Evolutionary conservation across 1,140 invertebrate species (phyloP).

Genomic region (Drosophila mojavensis): DNA sequence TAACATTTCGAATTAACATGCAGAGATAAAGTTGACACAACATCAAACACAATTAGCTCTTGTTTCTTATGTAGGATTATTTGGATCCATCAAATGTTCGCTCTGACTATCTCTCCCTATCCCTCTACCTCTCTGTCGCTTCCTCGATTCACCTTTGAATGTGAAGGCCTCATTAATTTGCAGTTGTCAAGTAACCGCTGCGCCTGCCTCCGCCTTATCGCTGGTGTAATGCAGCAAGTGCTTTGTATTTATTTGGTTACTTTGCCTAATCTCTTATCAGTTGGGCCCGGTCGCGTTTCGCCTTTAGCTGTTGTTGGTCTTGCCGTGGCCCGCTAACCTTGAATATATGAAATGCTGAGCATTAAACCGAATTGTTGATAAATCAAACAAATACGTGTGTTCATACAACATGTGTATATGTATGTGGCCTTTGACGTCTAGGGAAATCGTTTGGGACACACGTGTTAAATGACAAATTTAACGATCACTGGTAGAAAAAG

Average conservation of each 20-base stretch:
- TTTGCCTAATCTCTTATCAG: slow-evolving; percentile 46
- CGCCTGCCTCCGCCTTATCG: slow-evolving; percentile 38
- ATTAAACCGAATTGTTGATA: slow-evolving; percentile 44
- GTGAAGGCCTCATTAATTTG: neutral
- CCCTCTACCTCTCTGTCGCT: no score
- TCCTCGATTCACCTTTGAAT: neutral
- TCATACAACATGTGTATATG: neutral
- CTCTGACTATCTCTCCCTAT: neutral
- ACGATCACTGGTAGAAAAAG: slow-evolving; percentile 10
- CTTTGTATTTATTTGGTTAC: slow-evolving; percentile 22
- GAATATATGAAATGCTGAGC: slow-evolving; percentile 44
- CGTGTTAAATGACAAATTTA: slow-evolving; percentile 50
- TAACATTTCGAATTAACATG: no score
- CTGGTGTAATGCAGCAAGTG: slow-evolving; percentile 36
- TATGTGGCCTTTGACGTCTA: neutral
- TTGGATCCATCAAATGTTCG: no score
- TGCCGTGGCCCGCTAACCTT: slow-evolving; percentile 62
- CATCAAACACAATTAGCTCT: no score
- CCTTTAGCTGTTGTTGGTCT: slow-evolving; percentile 12
- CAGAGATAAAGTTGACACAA: no score
- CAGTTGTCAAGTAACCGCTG: slow-evolving; percentile 16
- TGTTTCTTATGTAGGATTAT: neutral
- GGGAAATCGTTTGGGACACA: slow-evolving; percentile 44
- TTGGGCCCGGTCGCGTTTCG: slow-evolving; percentile 37
- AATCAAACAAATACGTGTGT: slow-evolving; percentile 16